Evolutionary conservation across 2,888 invertebrate genomes (phyloP), one percentile per base, ranked within the genome.

Genomic region (Caenorhabditis sp.): DNA sequence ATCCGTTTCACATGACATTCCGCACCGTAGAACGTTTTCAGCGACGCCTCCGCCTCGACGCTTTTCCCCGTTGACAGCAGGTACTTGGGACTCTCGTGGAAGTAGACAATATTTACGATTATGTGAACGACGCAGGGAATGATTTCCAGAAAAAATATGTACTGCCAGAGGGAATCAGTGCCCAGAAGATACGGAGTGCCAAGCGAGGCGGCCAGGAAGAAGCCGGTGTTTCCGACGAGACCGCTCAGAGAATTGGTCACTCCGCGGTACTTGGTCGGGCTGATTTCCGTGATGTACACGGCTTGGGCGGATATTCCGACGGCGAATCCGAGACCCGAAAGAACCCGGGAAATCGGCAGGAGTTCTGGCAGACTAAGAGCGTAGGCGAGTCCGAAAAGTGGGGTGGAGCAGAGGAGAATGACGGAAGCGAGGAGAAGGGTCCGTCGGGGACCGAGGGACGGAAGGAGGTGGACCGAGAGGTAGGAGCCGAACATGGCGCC

Each of bases 321-420:
- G 8, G 86, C 87, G 17, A 87, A 79, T 37, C 84, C 87, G 30
- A 87, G 26, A 2, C 87, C 87, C 11, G 74, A 65, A n/a, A 81
- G 15, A 1, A 87, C 55, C 39, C 87, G 50, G 7, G 77, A 79
- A 1, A 84, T 30, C 2, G 84, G 70, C 45, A 87, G 83, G 2
- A 86, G 43, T 41, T 83, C 83, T 7, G 80, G 70, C 11, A 73
- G 50, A 1, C 59, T 22, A 13, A 83, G 22, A 26, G 50, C 11
- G 20, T 65, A 56, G 5, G 78, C 70, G 6, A 78, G 30, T 9
- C 80, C 80, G 37, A 72, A 75, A 13, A 78, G 26, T 8, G 80
- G 75, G 22, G 72, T 58, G n/a, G 78, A 66, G 26, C 68, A 11
- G 2, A 74, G 35, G 1, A 75, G 61, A n/a, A 76, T 76, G 7